phyloP scores from a whole-genome alignment of 2,888 invertebrate genomes.

The Muschampia plurimacula region DNA sequence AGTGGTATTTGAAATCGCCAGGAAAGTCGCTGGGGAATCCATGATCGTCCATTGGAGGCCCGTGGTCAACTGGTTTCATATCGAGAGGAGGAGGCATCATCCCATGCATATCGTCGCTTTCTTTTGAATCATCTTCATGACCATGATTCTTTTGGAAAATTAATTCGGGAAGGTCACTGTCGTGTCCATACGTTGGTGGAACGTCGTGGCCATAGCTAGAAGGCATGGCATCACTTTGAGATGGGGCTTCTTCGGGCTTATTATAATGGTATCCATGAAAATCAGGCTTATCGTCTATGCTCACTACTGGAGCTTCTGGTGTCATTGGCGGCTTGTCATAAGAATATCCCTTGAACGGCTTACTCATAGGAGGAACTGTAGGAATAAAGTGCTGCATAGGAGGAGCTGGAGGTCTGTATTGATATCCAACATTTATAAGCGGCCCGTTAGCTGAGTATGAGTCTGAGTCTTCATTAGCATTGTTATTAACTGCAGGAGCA shows the following conservation, averaged over 20 bases:
- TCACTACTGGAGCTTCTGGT: slow-evolving; percentile 56
- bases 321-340: slow-evolving; percentile 69
- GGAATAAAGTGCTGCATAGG: slow-evolving; percentile 58
- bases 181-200: slow-evolving; percentile 52
- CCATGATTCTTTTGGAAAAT: slow-evolving; percentile 67
- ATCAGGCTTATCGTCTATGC: slow-evolving; percentile 53
- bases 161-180: slow-evolving; percentile 69
- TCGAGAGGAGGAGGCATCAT: slow-evolving; percentile 68
- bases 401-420: slow-evolving; percentile 65
- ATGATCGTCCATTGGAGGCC: slow-evolving; percentile 63
- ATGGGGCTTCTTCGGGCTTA: slow-evolving; percentile 60
- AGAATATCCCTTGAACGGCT: slow-evolving; percentile 69
- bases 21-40: slow-evolving; percentile 80
- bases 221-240: slow-evolving; percentile 39
- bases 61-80: slow-evolving; percentile 58
- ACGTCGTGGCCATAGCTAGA: slow-evolving; percentile 49
- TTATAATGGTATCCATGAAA: slow-evolving; percentile 64
- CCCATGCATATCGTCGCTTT: slow-evolving; percentile 58
- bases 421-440: slow-evolving; percentile 63
- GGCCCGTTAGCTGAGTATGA: slow-evolving; percentile 54
- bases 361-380: slow-evolving; percentile 61
- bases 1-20: slow-evolving; percentile 71
- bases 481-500: slow-evolving; percentile 52
- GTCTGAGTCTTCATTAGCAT: slow-evolving; percentile 16
- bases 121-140: slow-evolving; percentile 57